Base-by-base conservation (phyloP, 2,888 invertebrate species). In the Apantesis nais region DNA sequence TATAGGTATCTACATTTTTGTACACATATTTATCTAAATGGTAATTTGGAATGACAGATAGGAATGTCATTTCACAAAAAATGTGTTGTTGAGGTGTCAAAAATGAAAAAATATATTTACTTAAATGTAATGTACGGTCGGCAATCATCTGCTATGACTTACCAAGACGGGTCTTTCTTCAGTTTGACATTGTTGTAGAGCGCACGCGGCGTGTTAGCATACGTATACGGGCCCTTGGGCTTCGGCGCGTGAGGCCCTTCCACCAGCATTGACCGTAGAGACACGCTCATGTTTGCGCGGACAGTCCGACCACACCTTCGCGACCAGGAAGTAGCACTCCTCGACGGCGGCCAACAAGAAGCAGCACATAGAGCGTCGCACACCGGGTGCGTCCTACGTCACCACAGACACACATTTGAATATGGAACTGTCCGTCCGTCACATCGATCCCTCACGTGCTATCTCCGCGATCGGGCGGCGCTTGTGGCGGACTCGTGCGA, bases 171-270 rank as follows among this genome's bases (percentile, higher is more conserved):
- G 58, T 93, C 90, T 72, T 84, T 88, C 80, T 85, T 88, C 82
- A 96, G 93, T 82, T 96, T 96, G 74, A 91, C 90, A 85, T 96
- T 96, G 85, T 95, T 94, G 90, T 96, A 96, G 62, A 96, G 92
- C 16, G 96, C 96, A 67, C 95, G 88, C 11, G 96, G 96, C n/a
- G 96, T 95, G 89, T 95, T 96, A 86, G 96, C 95, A 90, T 96
- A 96, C 71, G 95, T 96, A 83, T 95, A 96, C 74, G 96, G 95
- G 66, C 95, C 94, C 90, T 88, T 89, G 75, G 83, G 78, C 72
- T 85, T 86, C 19, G 87, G 84, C 72, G 79, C 86, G 75, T 88
- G 90, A n/a, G 93, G 94, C 9, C 92, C 93, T 78, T 93, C 93
- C 75, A 94, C 92, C 79, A 93, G 85, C 80, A 94, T 90, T 60